phyloP scores from a whole-genome alignment of 2,113 vertebrate genomes.

The Eulemur rufifrons region DNA sequence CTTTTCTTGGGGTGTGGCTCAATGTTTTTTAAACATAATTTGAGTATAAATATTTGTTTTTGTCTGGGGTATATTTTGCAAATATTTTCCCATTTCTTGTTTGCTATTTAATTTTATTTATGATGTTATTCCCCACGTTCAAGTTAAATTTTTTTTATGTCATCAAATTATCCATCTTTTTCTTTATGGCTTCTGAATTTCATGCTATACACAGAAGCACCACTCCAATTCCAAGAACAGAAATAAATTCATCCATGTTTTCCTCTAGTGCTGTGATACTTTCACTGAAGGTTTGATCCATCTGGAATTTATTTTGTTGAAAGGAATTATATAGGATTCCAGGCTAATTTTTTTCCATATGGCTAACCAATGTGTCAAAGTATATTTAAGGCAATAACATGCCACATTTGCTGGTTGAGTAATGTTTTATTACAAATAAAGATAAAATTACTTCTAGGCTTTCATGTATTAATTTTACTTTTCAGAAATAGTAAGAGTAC shows the following conservation, averaged over 20 bases:
- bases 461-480: neutral
- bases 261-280: neutral
- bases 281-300: neutral
- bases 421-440: constrained; percentile 27
- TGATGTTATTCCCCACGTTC: neutral
- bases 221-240: neutral
- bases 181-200: neutral
- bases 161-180: neutral
- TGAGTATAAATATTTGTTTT: neutral
- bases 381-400: neutral
- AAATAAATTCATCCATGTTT: neutral
- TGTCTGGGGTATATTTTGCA: neutral
- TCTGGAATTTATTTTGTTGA: constrained; percentile 40
- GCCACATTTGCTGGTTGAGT: neutral
- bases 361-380: neutral
- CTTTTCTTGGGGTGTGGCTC: neutral
- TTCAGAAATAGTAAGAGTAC: neutral
- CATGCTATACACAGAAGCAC: neutral
- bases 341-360: neutral
- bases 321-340: neutral
- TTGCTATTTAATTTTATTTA: neutral
- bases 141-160: neutral
- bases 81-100: neutral
- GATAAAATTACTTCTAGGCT: neutral
- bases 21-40: neutral